Percentiles rank a stretch among this genome's conserved stretches.
Conservation (phyloP, 2,888 invertebrate genomes). For the Timema cristinae region DNA sequence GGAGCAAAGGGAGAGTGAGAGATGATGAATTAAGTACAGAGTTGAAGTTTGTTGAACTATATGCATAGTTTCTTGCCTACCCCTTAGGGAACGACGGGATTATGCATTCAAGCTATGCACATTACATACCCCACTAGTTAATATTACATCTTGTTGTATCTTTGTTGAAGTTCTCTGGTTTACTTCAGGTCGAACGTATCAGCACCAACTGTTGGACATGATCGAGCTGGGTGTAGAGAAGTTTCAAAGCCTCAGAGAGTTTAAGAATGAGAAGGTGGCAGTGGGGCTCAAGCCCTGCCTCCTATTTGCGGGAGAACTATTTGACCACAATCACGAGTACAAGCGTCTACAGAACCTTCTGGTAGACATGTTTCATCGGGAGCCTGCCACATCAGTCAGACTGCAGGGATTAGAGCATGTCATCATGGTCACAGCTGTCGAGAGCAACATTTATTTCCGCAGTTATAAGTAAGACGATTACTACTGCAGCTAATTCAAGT, state of each 20-base stretch:
- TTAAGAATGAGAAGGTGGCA: constrained; percentile 71
- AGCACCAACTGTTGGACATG: constrained; percentile 91
- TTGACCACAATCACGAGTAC: constrained; percentile 77
- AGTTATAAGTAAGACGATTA: constrained; percentile 53
- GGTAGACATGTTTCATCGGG: constrained; percentile 88
- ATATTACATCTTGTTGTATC: too few relatives aligned
- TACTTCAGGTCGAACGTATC: constrained; percentile 67
- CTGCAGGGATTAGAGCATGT: constrained; percentile 93
- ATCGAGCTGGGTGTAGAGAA: constrained; percentile 87
- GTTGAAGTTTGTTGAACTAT: too few relatives aligned
- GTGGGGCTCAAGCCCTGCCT: constrained; percentile 87
- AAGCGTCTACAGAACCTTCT: constrained; percentile 83
- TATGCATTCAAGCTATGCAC: too few relatives aligned
- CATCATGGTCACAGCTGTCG: constrained; percentile 80
- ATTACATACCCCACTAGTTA: too few relatives aligned
- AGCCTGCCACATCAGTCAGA: constrained; percentile 73
- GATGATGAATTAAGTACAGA: too few relatives aligned
- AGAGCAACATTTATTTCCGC: constrained; percentile 73
- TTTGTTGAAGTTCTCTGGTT: too few relatives aligned
- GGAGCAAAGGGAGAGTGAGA: too few relatives aligned
- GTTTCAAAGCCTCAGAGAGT: constrained; percentile 74
- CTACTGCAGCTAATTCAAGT: too few relatives aligned
- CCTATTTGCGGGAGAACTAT: constrained; percentile 86
- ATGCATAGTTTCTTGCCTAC: too few relatives aligned
- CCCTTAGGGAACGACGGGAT: too few relatives aligned